Evolutionary conservation across 35 echinoderm and acorn worm genomes (phyloP).

Genomic region (Patiria miniata): DNA sequence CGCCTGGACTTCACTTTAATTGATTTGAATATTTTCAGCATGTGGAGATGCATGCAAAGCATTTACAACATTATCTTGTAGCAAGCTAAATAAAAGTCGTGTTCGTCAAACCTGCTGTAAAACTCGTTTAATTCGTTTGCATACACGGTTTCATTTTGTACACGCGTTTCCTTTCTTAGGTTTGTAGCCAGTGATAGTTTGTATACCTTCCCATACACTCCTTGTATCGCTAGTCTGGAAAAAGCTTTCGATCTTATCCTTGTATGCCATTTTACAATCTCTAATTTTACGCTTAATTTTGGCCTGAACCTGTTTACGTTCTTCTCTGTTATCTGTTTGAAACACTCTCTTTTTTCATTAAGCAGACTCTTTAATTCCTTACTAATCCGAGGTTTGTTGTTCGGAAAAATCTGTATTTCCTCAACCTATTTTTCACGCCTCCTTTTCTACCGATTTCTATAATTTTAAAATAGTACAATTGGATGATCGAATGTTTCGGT

Average conservation of each 20-base stretch:
- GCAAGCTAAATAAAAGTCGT: neutral
- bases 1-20: neutral
- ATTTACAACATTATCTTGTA: neutral
- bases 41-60: neutral
- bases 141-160: conserved; percentile 8
- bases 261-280: neutral
- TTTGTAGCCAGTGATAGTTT: conserved; percentile 6
- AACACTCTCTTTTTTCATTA: conserved; percentile 30
- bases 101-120: conserved; percentile 25
- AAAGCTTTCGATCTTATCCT: neutral
- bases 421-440: too few relatives aligned
- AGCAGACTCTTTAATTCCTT: conserved; percentile 18
- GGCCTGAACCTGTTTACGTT: conserved; percentile 15
- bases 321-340: conserved; percentile 2
- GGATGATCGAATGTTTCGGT: too few relatives aligned
- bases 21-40: neutral
- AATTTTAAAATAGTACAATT: too few relatives aligned
- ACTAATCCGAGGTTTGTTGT: conserved; percentile 35
- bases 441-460: too few relatives aligned
- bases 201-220: conserved; percentile 28
- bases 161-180: neutral
- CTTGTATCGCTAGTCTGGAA: neutral
- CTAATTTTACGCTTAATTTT: conserved; percentile 24
- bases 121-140: conserved; percentile 31
- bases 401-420: conserved; percentile 17